Base-by-base conservation (phyloP, 92 coral and sea anemone genomes). In the Parazoanthus atlanticus region DNA sequence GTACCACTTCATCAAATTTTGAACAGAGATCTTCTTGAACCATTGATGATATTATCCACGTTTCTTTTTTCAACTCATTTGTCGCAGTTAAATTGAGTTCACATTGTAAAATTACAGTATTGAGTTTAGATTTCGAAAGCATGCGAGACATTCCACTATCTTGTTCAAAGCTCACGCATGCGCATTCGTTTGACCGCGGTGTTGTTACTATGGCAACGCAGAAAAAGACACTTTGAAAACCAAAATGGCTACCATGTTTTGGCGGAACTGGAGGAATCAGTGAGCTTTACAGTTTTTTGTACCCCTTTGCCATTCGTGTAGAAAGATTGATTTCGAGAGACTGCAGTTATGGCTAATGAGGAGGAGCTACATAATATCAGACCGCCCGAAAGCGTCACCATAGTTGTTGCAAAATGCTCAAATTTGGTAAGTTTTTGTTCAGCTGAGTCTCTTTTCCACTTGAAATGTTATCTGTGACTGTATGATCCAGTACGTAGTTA, bases 311-410 rank as follows among this genome's bases (percentile, higher is more conserved):
- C 54, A 66, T 17, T 84, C 65, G 65, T 69, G 23, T 49, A 21
- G 61, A 32, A 52, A 36, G 40, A 11, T 21, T 13, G n/a, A n/a
- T 31, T 74, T 56, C 30, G 26, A 38, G 28, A 34, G 11, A 34
- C 38, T 30, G 19, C 6, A 29, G 47, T 19, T 25, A 97, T 97
- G 99, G 95, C 98, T 36, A 92, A 90, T 86, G 99, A 95, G 33
- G 94, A 88, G 87, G 93, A 93, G 16, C 52, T 83, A 65, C 92
- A 89, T 8, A 66, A 79, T 84, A 82, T 92, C 52, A 90, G 99
- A 79, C 82, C 96, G 16, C 99, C 99, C 40, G 99, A 97, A 86
- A 73, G 69, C 30, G 93, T 97, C 64, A 88, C 90, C 32, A 56
- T 97, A 75, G 88, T 88, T 32, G 96, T 97, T 17, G 86, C 88